Evolutionary conservation across 2,113 vertebrate species (phyloP), one percentile per base, ranked within the genome.

Genomic region (Megaceryle torquata): DNA sequence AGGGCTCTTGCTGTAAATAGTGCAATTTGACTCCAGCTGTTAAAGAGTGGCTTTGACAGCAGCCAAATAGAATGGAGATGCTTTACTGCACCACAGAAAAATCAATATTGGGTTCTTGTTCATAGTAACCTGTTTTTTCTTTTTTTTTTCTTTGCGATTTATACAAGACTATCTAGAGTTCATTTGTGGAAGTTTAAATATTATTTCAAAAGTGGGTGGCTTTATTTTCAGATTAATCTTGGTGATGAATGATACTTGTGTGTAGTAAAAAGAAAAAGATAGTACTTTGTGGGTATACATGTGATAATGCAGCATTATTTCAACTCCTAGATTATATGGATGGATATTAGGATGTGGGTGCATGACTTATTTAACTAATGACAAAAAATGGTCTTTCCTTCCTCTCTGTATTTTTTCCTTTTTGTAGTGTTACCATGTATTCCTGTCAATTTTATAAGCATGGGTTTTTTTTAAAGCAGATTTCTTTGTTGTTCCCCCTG

Each of bases 1-100:
- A 98, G 98, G 97, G 98, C 98, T 98, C 98, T 99, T 97, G 98
- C 99, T 99, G 98, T 99, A 99, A 99, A 99, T 99, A 99, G 98
- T 98, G 99, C 99, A 99, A 99, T 99, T 99, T 99, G 99, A 99
- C 99, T 99, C 99, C 99, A 99, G 98, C 99, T 99, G 99, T 99
- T 99, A 98, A 98, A 99, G 98, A 99, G 98, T 98, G 98, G 98
- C 98, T 99, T 98, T 99, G 99, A 99, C 99, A 99, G 99, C 98
- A 98, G 98, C 98, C 98, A 98, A 98, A 99, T 98, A 98, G 99
- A 98, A 98, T 97, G 97, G 98, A 98, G 98, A 98, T 97, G 98
- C 98, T 98, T 97, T 98, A 98, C 98, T 98, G 98, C 98, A 98
- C 98, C 95, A 98, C 98, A 98, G 97, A 98, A 98, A 98, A 99